Evolutionary conservation across 2,888 invertebrate genomes (phyloP).

Genomic region (Thyatira batis): DNA sequence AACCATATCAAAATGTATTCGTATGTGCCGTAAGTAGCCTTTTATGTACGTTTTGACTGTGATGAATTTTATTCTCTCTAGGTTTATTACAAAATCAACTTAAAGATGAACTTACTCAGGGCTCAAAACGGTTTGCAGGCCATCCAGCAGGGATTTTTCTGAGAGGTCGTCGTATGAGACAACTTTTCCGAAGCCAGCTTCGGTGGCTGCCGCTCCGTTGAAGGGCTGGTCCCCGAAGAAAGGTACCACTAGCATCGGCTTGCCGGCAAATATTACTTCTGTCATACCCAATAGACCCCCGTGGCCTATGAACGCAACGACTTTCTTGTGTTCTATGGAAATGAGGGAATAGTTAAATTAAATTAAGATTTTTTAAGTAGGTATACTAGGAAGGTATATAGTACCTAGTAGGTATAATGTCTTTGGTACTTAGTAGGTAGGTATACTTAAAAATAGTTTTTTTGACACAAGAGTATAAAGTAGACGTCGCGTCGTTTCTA

Average conservation of each 20-base stretch:
- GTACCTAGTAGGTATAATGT: too few relatives aligned
- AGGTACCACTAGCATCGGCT: constrained; percentile 83
- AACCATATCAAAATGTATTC: too few relatives aligned
- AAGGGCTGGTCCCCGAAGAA: constrained; percentile 84
- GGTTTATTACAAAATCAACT: too few relatives aligned
- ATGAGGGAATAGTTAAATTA: too few relatives aligned
- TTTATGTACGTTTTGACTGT: too few relatives aligned
- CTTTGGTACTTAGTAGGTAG: too few relatives aligned
- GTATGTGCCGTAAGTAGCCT: too few relatives aligned
- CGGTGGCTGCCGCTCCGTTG: constrained; percentile 78
- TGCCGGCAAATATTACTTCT: constrained; percentile 83
- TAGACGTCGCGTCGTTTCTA: too few relatives aligned
- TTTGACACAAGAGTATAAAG: too few relatives aligned
- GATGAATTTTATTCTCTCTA: too few relatives aligned
- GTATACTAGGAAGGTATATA: too few relatives aligned
- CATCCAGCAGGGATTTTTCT: constrained; percentile 76
- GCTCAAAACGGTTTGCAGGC: constrained; percentile 74
- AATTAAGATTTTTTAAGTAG: constrained; percentile 6
- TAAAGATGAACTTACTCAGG: constrained; percentile 71
- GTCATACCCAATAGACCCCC: constrained; percentile 84
- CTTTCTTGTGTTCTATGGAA: constrained; percentile 81
- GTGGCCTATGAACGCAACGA: constrained; percentile 83
- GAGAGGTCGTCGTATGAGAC: constrained; percentile 74
- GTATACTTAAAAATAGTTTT: too few relatives aligned
- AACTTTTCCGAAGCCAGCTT: constrained; percentile 76